Evolutionary conservation across 2,888 invertebrate species (phyloP).

Genomic region (Athalia circularis): DNA sequence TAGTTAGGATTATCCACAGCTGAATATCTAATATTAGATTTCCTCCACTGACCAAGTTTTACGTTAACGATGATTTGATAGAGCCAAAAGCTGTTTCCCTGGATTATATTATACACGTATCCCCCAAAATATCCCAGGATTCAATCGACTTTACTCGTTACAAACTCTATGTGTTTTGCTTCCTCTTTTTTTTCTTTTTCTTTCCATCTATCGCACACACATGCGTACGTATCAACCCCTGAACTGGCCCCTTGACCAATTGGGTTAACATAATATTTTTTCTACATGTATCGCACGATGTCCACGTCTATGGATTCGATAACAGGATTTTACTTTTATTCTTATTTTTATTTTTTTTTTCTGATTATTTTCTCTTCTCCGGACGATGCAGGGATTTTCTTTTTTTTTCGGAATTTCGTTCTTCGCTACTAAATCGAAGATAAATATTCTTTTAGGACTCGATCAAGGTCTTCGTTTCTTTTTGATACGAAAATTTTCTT

Average conservation of each 20-base stretch:
- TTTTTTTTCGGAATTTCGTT: background rate
- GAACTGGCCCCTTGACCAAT: constrained; percentile 65
- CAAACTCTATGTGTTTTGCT: background rate
- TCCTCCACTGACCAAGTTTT: constrained; percentile 55
- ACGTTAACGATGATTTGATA: constrained; percentile 73
- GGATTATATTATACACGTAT: constrained; percentile 52
- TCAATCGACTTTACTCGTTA: background rate
- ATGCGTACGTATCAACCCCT: no score
- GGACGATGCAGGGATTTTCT: background rate
- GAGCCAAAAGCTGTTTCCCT: no score
- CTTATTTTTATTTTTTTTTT: background rate
- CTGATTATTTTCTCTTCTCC: background rate
- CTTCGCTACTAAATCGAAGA: no score
- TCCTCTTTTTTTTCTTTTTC: background rate
- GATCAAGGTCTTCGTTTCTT: no score
- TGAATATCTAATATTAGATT: constrained; percentile 53
- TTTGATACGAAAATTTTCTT: no score
- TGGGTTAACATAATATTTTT: constrained; percentile 73
- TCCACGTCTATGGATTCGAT: background rate
- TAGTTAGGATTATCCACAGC: constrained; percentile 65
- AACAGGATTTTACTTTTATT: background rate
- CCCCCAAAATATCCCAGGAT: constrained; percentile 2
- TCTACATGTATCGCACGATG: constrained; percentile 49
- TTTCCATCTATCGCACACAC: no score
- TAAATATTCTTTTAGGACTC: no score